Evolutionary conservation across 2,888 invertebrate species (phyloP).

Genomic region (Drosophila rellima): DNA sequence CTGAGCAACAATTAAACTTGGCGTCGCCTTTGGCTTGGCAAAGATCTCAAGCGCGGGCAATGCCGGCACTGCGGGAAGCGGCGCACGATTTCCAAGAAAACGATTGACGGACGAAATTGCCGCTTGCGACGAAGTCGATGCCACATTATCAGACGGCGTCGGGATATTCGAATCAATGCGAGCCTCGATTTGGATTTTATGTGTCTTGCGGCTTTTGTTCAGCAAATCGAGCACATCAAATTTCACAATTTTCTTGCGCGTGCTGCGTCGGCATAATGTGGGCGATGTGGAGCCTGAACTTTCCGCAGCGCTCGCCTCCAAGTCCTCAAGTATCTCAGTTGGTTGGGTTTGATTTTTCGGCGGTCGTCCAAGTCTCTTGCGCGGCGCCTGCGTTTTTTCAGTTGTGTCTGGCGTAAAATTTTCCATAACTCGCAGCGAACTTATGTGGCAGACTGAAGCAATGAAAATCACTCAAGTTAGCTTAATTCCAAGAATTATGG

Average conservation of each 20-base stretch:
- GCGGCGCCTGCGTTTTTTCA: conserved; percentile 14
- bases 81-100: conserved; percentile 22
- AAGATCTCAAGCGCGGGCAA: conserved; percentile 42
- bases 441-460: neutral
- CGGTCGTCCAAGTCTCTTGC: conserved; percentile 47
- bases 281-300: conserved; percentile 31
- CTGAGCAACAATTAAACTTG: conserved; percentile 81
- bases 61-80: conserved; percentile 8
- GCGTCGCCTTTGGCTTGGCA: conserved; percentile 69
- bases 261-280: conserved; percentile 80
- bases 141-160: conserved; percentile 21
- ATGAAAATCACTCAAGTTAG: neutral
- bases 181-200: conserved; percentile 85
- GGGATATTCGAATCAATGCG: conserved; percentile 83
- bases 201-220: conserved; percentile 83
- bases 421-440: conserved; percentile 27
- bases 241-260: conserved; percentile 84
- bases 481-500: neutral
- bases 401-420: conserved; percentile 21
- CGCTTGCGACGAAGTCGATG: conserved; percentile 2
- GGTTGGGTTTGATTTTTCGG: conserved; percentile 38
- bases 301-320: conserved; percentile 23
- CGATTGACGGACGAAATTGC: conserved; percentile 18
- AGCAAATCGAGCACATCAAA: conserved; percentile 84
- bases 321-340: conserved; percentile 11